Base-by-base conservation (phyloP, 2,888 invertebrate species). In the Thecocarcelia acutangulata region DNA sequence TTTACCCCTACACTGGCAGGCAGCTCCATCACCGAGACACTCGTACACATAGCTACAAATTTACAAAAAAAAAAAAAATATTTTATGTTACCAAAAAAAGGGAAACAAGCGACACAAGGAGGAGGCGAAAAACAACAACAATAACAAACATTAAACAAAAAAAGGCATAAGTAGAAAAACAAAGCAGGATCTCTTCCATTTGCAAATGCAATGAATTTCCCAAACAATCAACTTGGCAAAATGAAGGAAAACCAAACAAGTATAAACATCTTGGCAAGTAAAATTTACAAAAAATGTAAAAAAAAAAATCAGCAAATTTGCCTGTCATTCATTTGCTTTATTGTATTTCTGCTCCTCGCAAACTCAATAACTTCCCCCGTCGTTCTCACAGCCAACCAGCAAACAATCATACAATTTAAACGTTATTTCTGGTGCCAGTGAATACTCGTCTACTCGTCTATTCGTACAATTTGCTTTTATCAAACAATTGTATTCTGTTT, bases 151-250 rank as follows among this genome's bases (percentile, higher is more conserved):
- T n/a, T 46, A 63, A 54, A 37, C 9, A 46, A 69, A 46, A 15
- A 37, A n/a, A 33, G 12, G 54, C 12, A 59, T 15, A 64, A 37
- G 13, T 12, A 24, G 1, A 24, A 9, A 37, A 59, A 59, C 17
- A 56, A 15, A 48, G 42, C 46, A 40, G 56, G 73, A 81, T 81
- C 81, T 77, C 63, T 77, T n/a, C 68, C 73, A 77, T 73, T 82
- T 82, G 82, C 56, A 82, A 82, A 78, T 82, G 82, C 82, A 82
- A 82, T 82, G 82, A 82, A 82, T 82, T 82, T 82, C 82, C 82
- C 82, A 75, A 78, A 82, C 82, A 82, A 82, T 82, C 78, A 82
- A 78, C 78, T 78, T 69, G 19, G 74, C 52, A 52, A 74, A 82
- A 82, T 21, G 69, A 66, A 72, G 46, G 54, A 72, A n/a, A 66